A percentile compares a stretch with the other conserved stretches of the same genome.
Evolutionary conservation across 2,888 invertebrate genomes (phyloP).

Genomic region (Rhabditophanes sp.): DNA sequence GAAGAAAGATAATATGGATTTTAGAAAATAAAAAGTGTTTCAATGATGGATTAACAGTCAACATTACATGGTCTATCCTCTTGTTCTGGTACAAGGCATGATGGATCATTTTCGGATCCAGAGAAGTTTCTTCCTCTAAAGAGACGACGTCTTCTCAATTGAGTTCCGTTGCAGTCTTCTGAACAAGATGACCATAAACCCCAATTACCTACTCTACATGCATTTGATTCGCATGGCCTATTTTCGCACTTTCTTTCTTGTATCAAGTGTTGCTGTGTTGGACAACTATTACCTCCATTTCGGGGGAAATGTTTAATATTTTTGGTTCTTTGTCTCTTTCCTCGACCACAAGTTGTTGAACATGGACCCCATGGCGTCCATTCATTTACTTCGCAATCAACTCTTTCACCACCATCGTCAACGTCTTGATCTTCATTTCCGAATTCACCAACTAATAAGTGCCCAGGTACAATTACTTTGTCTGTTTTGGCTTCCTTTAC

Average conservation of each 20-base stretch:
- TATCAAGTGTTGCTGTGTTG: conserved; percentile 30
- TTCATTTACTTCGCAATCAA: conserved; percentile 57
- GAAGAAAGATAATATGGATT: too few species aligned
- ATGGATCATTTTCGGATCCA: too few species aligned
- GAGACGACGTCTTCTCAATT: too few species aligned
- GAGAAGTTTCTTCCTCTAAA: too few species aligned
- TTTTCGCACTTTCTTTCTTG: conserved; percentile 36
- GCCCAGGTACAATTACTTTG: conserved; percentile 31
- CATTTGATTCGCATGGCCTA: conserved; percentile 43
- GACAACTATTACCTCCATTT: conserved; percentile 39
- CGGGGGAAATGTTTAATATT: conserved; percentile 32
- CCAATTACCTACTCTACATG: too few species aligned
- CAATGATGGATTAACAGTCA: too few species aligned
- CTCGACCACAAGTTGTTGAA: conserved; percentile 70
- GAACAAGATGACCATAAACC: too few species aligned
- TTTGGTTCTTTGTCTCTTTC: conserved; percentile 46
- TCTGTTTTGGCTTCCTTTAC: conserved; percentile 37
- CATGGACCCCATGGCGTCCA: conserved; percentile 67
- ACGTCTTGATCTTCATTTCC: conserved; percentile 18
- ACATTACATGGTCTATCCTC: too few species aligned
- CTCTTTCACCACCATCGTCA: conserved; percentile 31
- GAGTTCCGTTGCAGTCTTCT: too few species aligned
- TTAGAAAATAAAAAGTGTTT: too few species aligned
- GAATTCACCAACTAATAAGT: conserved; percentile 31
- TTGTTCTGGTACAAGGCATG: too few species aligned